These are phyloP conservation scores for Cephonodes hylas DNA, from an alignment of 2,888 invertebrate species.

Conservation along the genomic window DNA sequence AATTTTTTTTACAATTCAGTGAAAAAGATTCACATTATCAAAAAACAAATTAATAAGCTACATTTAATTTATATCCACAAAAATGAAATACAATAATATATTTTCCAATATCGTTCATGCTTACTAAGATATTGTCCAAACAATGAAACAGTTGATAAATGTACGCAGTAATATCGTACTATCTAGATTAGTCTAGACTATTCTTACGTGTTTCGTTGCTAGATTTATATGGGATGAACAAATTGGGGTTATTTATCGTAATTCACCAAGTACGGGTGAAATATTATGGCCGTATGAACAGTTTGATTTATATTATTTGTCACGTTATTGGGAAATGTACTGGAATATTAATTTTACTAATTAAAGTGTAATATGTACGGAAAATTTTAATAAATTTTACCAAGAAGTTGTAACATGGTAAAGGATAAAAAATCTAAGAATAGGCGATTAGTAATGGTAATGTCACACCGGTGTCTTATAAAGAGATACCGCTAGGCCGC, in stretches of 20 bases:
- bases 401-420: no score
- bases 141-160: slow-evolving; percentile 26
- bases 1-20: no score
- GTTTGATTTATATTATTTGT: not conserved
- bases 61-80: not conserved
- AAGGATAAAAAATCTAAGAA: no score
- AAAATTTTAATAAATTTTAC: no score
- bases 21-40: no score
- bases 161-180: not conserved
- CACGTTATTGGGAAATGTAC: not conserved
- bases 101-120: not conserved
- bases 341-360: not conserved
- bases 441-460: no score
- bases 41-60: no score
- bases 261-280: not conserved
- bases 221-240: no score
- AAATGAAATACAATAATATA: not conserved
- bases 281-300: not conserved
- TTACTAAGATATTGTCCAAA: not conserved
- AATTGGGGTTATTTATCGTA: slow-evolving; percentile 6
- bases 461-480: no score
- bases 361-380: no score
- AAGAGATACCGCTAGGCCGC: no score
- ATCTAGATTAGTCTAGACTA: not conserved
- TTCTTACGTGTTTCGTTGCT: not conserved